Percentiles rank a stretch among this genome's conserved stretches.
Conservation (phyloP, 1,140 invertebrate species). For the Zeugodacus cucurbitae region DNA sequence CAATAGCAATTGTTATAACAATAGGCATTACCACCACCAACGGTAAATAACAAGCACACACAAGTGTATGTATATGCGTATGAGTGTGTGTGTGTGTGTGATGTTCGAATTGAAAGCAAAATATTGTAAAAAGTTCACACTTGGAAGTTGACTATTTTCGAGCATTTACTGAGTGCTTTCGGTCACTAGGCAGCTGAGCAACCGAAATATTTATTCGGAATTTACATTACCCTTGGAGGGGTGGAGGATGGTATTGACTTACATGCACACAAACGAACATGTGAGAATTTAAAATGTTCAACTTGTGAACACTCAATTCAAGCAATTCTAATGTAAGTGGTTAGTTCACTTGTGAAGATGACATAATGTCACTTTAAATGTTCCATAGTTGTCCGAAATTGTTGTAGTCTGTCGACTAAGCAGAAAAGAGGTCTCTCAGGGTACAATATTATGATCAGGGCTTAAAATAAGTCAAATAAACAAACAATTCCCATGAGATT, state of each 20-base stretch:
- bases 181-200: constrained; percentile 16
- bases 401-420: too few species aligned
- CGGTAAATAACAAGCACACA: constrained; percentile 9
- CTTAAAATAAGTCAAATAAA: too few species aligned
- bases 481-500: too few species aligned
- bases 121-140: constrained; percentile 36
- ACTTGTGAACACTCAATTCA: not conserved
- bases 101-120: not conserved
- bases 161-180: not conserved
- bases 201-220: not conserved
- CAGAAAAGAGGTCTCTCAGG: too few species aligned
- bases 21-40: constrained; percentile 26
- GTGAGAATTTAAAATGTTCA: not conserved
- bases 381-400: too few species aligned
- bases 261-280: not conserved
- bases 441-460: too few species aligned
- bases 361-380: too few species aligned
- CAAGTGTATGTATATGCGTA: not conserved
- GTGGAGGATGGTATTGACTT: not conserved
- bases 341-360: too few species aligned
- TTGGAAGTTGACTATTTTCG: constrained; percentile 36
- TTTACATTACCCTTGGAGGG: not conserved
- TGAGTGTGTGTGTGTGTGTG: not conserved
- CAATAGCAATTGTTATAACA: constrained; percentile 34
- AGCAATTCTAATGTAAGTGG: not conserved